Percentiles rank a stretch among this genome's conserved stretches.
Evolutionary conservation across 2,113 vertebrate species (phyloP).

Genomic region (Poecile atricapillus): DNA sequence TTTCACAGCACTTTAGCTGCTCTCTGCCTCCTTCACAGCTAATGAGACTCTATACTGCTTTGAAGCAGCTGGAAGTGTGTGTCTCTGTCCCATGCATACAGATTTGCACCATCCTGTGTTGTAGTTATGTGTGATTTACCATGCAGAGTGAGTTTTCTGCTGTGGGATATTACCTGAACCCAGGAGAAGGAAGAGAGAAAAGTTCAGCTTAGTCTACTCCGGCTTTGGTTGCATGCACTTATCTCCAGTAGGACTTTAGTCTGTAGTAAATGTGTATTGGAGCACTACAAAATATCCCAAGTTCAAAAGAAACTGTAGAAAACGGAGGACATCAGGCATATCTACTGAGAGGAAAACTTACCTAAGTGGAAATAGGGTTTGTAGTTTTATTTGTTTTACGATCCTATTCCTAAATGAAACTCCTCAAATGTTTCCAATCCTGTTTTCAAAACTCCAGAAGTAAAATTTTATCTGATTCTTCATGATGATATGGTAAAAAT

Average conservation of each 20-base stretch:
- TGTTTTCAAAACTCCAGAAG: neutral
- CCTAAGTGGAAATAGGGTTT: neutral
- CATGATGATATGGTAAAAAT: neutral
- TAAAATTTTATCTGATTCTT: neutral
- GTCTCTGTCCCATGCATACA: neutral
- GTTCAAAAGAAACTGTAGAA: neutral
- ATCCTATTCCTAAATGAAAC: neutral
- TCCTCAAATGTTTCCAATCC: neutral
- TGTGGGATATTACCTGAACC: neutral
- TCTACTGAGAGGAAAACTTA: neutral
- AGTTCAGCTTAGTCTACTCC: neutral
- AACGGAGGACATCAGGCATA: neutral
- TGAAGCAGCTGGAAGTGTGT: neutral
- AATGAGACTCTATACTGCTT: neutral
- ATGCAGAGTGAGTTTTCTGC: neutral
- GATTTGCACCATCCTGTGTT: neutral
- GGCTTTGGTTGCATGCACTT: neutral
- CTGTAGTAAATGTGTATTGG: neutral
- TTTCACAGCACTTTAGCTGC: neutral
- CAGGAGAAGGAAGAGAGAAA: neutral
- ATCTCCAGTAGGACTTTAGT: neutral
- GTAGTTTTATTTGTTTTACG: neutral
- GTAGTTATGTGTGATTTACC: neutral
- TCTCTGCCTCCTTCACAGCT: neutral
- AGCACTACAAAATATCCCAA: neutral